phyloP scores from a whole-genome alignment of 92 coral and sea anemone species.

The Isaurus tuberculatus region DNA sequence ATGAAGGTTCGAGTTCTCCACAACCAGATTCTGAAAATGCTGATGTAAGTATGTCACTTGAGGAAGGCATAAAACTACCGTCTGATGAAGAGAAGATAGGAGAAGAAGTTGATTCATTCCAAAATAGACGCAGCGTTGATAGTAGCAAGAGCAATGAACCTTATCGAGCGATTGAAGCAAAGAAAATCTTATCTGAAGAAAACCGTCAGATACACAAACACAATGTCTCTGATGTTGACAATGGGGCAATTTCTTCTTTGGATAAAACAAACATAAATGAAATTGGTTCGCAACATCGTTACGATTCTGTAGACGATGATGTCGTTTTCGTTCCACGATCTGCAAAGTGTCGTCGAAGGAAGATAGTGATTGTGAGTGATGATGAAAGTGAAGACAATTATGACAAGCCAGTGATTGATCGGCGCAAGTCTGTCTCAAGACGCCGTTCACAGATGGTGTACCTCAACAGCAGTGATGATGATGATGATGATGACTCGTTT shows the following conservation, averaged over 20 bases:
- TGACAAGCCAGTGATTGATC: not conserved
- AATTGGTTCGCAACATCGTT: not conserved
- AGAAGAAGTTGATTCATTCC: not conserved
- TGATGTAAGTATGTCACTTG: not conserved
- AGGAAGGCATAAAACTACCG: not conserved
- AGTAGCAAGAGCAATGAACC: not conserved
- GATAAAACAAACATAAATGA: not conserved
- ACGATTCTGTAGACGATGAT: constrained; percentile 22
- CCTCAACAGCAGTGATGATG: constrained; percentile 35
- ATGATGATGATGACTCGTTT: not conserved
- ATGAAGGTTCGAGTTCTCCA: not conserved
- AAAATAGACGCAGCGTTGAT: not conserved
- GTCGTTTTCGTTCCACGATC: not conserved
- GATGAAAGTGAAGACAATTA: not conserved
- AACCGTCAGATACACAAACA: not conserved
- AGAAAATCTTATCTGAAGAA: not conserved
- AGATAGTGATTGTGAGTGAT: constrained; percentile 6
- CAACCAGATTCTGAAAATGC: not conserved
- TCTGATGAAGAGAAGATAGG: constrained; percentile 1
- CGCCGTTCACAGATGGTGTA: constrained; percentile 29
- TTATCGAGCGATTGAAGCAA: not conserved
- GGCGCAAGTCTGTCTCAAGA: constrained; percentile 6
- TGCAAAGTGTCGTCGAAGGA: not conserved
- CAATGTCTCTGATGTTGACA: not conserved
- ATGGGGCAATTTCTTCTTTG: not conserved